Base-by-base conservation (phyloP, 2,797 vertebrate genomes). In the Diceros bicornis region DNA sequence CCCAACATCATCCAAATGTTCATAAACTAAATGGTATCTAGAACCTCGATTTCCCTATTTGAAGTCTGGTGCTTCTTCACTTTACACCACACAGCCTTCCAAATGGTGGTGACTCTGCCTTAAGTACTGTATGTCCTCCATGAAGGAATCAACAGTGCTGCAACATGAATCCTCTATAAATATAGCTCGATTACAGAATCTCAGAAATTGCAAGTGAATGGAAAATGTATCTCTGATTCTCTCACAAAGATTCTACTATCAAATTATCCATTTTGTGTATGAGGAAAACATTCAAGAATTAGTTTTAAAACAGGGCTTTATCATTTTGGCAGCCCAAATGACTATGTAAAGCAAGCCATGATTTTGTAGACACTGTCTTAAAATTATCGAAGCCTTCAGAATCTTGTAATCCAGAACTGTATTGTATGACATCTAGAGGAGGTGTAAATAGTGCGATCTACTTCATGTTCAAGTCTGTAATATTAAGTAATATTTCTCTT, bases 271-370 rank as follows among this genome's bases (percentile, higher is more conserved):
- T 88, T 86, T 18, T 34, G 23, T 5, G 4, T 90, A 27, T 37
- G 18, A 87, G 14, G 25, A 83, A 93, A 88, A 66, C 5, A 59
- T 34, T 61, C 17, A 77, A 94, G 37, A 91, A 93, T 47, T 82
- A 34, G 2, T 50, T 96, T 91, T 71, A 78, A 93, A 66, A 72
- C 11, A 86, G 32, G 13, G 68, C 91, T 59, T 88, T 91, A n/a
- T 75, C 34, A 82, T 62, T 79, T 95, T 75, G 44, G 47, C 47
- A 84, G 14, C 13, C 44, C 62, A 81, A 88, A 59, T 17, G 7
- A 44, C 41, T 57, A 47, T 7, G 4, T 77, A 88, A 66, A 88
- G 37, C 41, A 91, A 83, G 21, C 13, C 23, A 72, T 72, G 78
- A 72, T 61, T 93, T 68, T 96, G 50, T 64, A 95, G 61, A 62